A percentile compares a stretch with the other conserved stretches of the same genome.
Evolutionary conservation across 2,113 vertebrate species (phyloP).

Genomic region (Gadus chalcogrammus): DNA sequence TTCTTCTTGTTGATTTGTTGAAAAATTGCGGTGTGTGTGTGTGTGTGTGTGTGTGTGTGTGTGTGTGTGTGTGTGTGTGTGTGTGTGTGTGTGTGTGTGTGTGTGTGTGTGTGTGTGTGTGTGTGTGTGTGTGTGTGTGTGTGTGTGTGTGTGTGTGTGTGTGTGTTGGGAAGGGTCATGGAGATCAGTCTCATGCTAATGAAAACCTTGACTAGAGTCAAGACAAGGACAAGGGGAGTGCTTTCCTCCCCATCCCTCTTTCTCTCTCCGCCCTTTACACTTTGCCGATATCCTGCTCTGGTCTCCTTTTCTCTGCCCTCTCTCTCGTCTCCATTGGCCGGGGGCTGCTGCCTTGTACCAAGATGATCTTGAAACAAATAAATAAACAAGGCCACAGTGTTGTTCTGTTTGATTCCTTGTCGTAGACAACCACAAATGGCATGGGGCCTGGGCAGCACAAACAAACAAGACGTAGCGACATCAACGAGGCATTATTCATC

Average conservation of each 20-base stretch:
- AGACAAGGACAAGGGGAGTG: slow-evolving; percentile 65
- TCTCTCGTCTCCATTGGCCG: neutral
- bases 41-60: slow-evolving; percentile 43
- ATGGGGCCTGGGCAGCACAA: too few relatives aligned
- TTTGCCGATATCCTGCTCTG: slow-evolving; percentile 15
- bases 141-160: slow-evolving; percentile 43
- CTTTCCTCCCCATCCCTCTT: slow-evolving; percentile 26
- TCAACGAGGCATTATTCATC: too few relatives aligned
- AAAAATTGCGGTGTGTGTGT: neutral
- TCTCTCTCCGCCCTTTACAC: slow-evolving; percentile 34
- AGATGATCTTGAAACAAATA: too few relatives aligned
- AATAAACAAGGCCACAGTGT: too few relatives aligned
- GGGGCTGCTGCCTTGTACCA: too few relatives aligned
- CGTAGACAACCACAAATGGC: too few relatives aligned
- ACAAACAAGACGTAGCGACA: too few relatives aligned
- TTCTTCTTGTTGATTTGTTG: too few relatives aligned
- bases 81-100: slow-evolving; percentile 43
- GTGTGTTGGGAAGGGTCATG: slow-evolving; percentile 22
- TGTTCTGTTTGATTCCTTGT: too few relatives aligned
- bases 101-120: slow-evolving; percentile 23
- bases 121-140: slow-evolving; percentile 22
- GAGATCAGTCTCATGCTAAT: slow-evolving; percentile 71
- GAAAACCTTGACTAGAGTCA: slow-evolving; percentile 68
- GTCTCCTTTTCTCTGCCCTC: neutral
- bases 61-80: slow-evolving; percentile 43